Base-by-base conservation (phyloP, 2,797 vertebrate species). In the Rallus crepitans region DNA sequence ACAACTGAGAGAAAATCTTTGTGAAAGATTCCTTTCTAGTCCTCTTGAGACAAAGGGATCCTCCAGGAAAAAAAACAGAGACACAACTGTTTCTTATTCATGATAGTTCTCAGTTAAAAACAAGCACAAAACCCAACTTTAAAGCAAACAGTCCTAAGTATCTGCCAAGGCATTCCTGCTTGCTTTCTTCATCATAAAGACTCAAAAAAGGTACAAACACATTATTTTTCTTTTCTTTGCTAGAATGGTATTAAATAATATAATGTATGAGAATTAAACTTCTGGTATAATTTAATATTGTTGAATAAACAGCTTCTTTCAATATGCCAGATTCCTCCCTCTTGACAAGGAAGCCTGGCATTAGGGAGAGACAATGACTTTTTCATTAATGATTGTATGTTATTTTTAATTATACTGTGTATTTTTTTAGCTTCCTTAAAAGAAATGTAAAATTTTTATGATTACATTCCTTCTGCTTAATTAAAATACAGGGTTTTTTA, bases 1-100 rank as follows among this genome's bases (percentile, higher is more conserved):
- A 97, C 95, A 96, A 97, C 96, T 96, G 93, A 97, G 93, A 94
- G 94, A 96, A 96, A 96, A 94, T 97, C 89, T 95, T 95, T 94
- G 93, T 93, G 80, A 95, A 94, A 95, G 85, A 93, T 96, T 94
- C 96, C 56, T 94, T 82, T 94, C 93, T 60, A 90, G 82, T 90
- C 35, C 90, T 93, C 94, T 95, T 66, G 93, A 94, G 95, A 96
- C 95, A 97, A 96, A 95, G 31, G 81, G 88, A 94, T 96, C 80
- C 93, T 94, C 95, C 95, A 93, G 93, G 82, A 95, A 93, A 93
- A 89, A 94, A 68, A 47, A 47, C 20, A 30, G 80, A 87, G 86
- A 87, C 96, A 84, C 82, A 95, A 94, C 90, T 93, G 91, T 94
- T 97, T 96, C 90, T 93, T 84, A 87, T 97, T 96, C 96, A 93